A percentile compares a stretch with the other conserved stretches of the same genome.
Evolutionary conservation across 2,797 vertebrate genomes (phyloP).

Genomic region (Momotus momota): DNA sequence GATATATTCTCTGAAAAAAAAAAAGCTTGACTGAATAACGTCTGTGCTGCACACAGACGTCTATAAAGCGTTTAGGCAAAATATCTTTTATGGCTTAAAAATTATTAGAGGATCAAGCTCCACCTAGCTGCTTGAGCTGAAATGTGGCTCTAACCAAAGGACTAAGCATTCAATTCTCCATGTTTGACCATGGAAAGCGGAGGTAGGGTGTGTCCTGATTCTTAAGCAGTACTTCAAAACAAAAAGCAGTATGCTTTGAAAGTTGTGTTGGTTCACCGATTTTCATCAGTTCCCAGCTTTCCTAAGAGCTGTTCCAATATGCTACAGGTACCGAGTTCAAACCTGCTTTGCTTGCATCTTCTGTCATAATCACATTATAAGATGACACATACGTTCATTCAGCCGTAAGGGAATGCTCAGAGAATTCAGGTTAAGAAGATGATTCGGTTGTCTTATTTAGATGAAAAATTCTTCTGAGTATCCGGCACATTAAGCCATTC

Average conservation of each 20-base stretch:
- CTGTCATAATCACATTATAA: slow-evolving; percentile 9
- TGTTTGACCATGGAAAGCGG: neutral
- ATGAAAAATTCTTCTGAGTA: neutral
- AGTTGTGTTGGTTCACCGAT: neutral
- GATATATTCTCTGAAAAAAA: neutral
- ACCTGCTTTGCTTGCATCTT: slow-evolving; percentile 16
- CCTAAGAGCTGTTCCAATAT: neutral
- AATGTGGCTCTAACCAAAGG: neutral
- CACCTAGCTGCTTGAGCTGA: neutral
- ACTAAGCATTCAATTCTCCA: neutral
- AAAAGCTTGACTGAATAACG: neutral
- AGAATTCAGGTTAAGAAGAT: slow-evolving; percentile 35
- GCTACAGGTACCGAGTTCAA: neutral
- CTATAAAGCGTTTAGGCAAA: neutral
- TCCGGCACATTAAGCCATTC: neutral
- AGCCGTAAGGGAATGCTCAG: neutral
- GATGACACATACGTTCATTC: neutral
- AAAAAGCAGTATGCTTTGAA: neutral
- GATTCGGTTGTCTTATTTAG: slow-evolving; percentile 15
- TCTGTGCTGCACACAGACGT: neutral
- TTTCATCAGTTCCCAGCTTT: neutral
- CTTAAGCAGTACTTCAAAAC: neutral
- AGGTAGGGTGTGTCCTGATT: accelerated
- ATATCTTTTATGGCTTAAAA: neutral
- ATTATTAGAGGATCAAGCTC: neutral